Base-by-base conservation (phyloP, 2,113 vertebrate species). In the Pachyramphus minor region DNA sequence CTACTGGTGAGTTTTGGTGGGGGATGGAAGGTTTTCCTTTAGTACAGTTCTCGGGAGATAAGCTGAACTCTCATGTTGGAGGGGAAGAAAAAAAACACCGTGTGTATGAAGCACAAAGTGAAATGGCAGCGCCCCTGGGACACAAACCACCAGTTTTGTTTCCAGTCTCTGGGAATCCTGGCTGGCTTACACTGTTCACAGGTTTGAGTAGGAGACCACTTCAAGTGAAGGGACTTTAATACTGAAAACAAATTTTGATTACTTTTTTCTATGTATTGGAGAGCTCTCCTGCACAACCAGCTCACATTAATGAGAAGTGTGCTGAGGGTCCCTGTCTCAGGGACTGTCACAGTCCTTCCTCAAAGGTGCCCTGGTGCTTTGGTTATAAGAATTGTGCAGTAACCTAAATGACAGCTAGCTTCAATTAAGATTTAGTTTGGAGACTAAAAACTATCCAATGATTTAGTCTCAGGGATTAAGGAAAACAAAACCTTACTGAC, bases 391-490 rank as follows among this genome's bases (percentile, higher is more conserved):
- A 39, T 84, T 3, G 0, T 21, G 9, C 2, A 10, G 56, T 62
- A 66, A 67, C 83, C 71, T 92, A 67, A 95, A 84, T 88, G 86
- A 73, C 89, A 72, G 87, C 83, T 72, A 96, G 58, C 63, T 91
- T 95, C 96, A 79, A 96, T 93, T 96, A 96, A 97, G 91, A 95
- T 95, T 97, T 94, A 89, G 89, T 76, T 95, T 81, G 81, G 74
- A 97, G 96, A 80, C 93, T 95, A 91, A 71, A 79, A 97, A 75
- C 91, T 68, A 81, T 82, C 53, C 93, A 91, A 15, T 96, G 93
- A 96, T 97, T 97, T 97, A 93, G 95, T 96, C 96, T 95, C 82
- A 60, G 79, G 95, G 96, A 97, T 96, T 97, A 98, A 94, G 90
- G 84, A 97, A 96, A 97, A 97, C 96, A 96, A 96, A 97, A 89